phyloP scores from a whole-genome alignment of 2,888 invertebrate species.

The Pemphredon lugubris region DNA sequence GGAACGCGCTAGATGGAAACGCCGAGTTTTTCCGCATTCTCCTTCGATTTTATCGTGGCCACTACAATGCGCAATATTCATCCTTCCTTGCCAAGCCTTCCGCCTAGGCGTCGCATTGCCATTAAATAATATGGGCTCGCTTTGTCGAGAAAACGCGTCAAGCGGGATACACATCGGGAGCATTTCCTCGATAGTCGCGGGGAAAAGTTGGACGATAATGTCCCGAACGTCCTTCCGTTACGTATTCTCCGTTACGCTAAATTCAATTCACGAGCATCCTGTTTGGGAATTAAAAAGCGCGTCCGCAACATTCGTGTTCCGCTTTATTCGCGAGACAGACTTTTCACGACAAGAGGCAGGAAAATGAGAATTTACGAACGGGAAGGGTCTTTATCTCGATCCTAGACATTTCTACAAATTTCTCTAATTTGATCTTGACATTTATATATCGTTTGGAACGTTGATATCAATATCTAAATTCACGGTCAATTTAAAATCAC shows the following conservation, averaged over 20 bases:
- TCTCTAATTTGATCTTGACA: too few species aligned
- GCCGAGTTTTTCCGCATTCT: conserved; percentile 60
- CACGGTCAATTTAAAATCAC: too few species aligned
- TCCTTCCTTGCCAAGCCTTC: conserved; percentile 25
- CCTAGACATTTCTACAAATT: too few species aligned
- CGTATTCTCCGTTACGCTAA: neutral
- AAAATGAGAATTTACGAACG: too few species aligned
- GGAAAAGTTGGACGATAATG: neutral
- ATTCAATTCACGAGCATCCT: neutral
- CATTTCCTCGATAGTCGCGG: neutral
- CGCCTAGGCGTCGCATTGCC: conserved; percentile 16
- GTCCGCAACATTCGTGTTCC: too few species aligned
- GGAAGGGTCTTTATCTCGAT: too few species aligned
- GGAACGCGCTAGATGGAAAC: conserved; percentile 62
- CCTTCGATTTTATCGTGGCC: conserved; percentile 60
- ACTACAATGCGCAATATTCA: conserved; percentile 59
- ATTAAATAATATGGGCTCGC: conserved; percentile 42
- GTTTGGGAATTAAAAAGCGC: too few species aligned
- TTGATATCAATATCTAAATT: too few species aligned
- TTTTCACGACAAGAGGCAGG: too few species aligned
- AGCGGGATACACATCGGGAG: neutral
- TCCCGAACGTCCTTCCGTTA: neutral
- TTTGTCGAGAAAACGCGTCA: conserved; percentile 9
- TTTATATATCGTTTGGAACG: too few species aligned
- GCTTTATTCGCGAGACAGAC: too few species aligned